Evolutionary conservation across 2,888 invertebrate species (phyloP).

Genomic region (Brachynemurus nebulosus): DNA sequence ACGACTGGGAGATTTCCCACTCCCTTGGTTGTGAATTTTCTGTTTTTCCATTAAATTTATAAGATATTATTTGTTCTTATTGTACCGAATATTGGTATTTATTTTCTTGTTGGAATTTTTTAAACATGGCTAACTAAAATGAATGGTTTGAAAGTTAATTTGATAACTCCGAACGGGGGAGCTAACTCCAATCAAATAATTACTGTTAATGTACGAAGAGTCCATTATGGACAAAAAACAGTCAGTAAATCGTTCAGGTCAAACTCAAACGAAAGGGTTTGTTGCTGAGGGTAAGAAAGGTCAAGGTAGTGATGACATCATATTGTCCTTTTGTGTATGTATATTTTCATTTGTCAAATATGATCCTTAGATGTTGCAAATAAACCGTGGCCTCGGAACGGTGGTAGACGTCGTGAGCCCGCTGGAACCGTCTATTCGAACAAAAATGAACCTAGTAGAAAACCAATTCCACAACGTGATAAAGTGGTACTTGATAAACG

Average conservation of each 20-base stretch:
- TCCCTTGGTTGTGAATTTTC: slow-evolving; percentile 38
- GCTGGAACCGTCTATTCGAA: slow-evolving; percentile 36
- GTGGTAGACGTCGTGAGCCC: slow-evolving; percentile 48
- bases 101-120: slow-evolving; percentile 42
- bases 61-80: background rate
- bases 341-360: slow-evolving; percentile 21
- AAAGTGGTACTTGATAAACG: slow-evolving; percentile 51
- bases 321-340: slow-evolving; percentile 11
- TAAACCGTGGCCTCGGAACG: slow-evolving; percentile 48
- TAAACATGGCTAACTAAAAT: slow-evolving; percentile 75
- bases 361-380: slow-evolving; percentile 32
- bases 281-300: slow-evolving; percentile 61
- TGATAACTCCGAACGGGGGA: slow-evolving; percentile 61
- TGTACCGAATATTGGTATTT: slow-evolving; percentile 21
- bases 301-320: slow-evolving; percentile 39
- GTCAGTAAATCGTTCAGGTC: slow-evolving; percentile 41
- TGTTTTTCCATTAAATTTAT: slow-evolving; percentile 24
- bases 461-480: slow-evolving; percentile 51
- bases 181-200: slow-evolving; percentile 42
- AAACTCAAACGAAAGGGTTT: slow-evolving; percentile 53
- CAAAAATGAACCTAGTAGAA: slow-evolving; percentile 52
- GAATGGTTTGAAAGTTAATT: slow-evolving; percentile 53
- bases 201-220: slow-evolving; percentile 39
- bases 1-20: slow-evolving; percentile 50
- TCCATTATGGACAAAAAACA: slow-evolving; percentile 66